Evolutionary conservation across 2,797 vertebrate genomes (phyloP), one percentile per base, ranked within the genome.

Genomic region (Neostethus bicornis): DNA sequence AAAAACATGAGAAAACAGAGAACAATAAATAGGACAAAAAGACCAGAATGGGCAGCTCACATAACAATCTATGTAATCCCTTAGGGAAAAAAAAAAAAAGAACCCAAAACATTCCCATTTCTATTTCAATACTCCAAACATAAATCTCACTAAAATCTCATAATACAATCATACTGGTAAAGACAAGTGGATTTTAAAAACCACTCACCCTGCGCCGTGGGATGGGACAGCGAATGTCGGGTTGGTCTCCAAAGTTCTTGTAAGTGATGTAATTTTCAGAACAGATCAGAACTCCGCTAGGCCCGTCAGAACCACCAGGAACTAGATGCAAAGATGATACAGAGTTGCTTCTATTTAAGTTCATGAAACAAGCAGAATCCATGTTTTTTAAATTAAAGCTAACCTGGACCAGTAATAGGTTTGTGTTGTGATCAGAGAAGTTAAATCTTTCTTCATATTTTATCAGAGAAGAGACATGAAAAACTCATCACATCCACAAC

Each of bases 231-330:
- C 97, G 94, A 69, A 99, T 99, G 81, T 99, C 97, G 2, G 97
- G 97, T 78, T 99, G 97, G 85, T 99, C 97, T 61, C 97, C 97
- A 4, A 99, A 99, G 60, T 99, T 99, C 86, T 99, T 99, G 48
- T 99, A 99, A 2, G 97, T 99, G 75, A 99, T 99, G 47, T 99
- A 99, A 77, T 99, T 99, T 87, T 99, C 97, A 7, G 97, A 99
- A 80, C 97, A 99, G 74, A 99, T 99, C 48, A 99, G 91, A 29
- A 99, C 97, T 20, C 97, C 97, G 0, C 97, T 99, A 31, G 97
- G 97, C 3, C 97, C 97, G 64, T 99, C 97, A 2, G 97, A 96
- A 34, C 97, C 97, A 54, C 97, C 97, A 11, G 97, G 97, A 75
- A 99, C 97, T 99, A 72, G 1, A 76, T 4, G 29, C 60, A 82